Conservation (phyloP, 2,797 vertebrate genomes). For the Cyclura pinguis region DNA sequence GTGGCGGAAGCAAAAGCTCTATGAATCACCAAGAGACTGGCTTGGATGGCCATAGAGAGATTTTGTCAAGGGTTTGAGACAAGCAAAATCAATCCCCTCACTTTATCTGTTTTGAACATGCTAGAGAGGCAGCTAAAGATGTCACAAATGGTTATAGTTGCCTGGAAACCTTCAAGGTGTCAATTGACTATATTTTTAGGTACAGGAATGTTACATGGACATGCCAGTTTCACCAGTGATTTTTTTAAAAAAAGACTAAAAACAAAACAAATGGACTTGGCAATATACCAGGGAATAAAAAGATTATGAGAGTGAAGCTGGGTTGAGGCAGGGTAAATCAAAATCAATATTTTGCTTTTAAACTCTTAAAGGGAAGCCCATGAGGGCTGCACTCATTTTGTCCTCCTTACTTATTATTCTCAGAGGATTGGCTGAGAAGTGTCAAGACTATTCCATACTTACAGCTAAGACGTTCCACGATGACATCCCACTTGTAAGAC, state of each 20-base stretch:
- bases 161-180: conserved; percentile 83
- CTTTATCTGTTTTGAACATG: conserved; percentile 80
- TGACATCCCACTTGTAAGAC: conserved; percentile 84
- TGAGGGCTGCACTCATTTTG: conserved; percentile 86
- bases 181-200: conserved; percentile 85
- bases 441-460: conserved; percentile 75
- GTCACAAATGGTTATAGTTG: conserved; percentile 88
- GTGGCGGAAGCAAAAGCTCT: conserved; percentile 73
- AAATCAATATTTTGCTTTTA: conserved; percentile 96
- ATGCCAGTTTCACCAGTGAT: conserved; percentile 81
- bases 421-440: conserved; percentile 82
- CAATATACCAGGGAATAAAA: conserved; percentile 87
- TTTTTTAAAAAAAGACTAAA: conserved; percentile 73
- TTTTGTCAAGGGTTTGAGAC: conserved; percentile 79
- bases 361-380: conserved; percentile 86
- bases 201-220: conserved; percentile 81
- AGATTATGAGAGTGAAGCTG: conserved; percentile 83
- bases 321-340: conserved; percentile 88
- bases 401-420: conserved; percentile 84
- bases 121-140: conserved; percentile 77
- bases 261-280: conserved; percentile 80
- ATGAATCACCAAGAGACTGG: conserved; percentile 80
- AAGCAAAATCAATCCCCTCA: conserved; percentile 85
- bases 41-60: conserved; percentile 77
- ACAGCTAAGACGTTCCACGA: conserved; percentile 74